Evolutionary conservation across 2,888 invertebrate species (phyloP).

Genomic region (Neria commutata): DNA sequence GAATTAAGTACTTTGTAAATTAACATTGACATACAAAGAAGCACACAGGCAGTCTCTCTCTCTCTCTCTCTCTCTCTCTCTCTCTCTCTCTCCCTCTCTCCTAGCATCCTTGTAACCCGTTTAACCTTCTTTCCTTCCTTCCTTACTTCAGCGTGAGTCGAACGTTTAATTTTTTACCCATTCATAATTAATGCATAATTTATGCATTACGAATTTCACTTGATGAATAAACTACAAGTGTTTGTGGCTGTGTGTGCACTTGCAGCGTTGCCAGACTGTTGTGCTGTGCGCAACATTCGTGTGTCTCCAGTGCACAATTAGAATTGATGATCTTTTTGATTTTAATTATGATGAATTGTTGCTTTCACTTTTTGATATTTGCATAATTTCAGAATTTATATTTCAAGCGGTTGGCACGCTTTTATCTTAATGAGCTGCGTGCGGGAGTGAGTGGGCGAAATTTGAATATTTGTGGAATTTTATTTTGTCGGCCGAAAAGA

Average conservation of each 20-base stretch:
- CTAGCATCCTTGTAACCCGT: no score
- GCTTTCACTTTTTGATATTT: not conserved
- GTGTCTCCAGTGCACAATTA: conserved; percentile 8
- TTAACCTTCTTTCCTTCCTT: not conserved
- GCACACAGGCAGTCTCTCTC: not conserved
- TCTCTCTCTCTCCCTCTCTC: no score
- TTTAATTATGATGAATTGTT: conserved; percentile 1
- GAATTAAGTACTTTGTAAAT: conserved; percentile 37
- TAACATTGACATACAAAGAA: no score
- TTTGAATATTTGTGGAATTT: no score
- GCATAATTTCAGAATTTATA: not conserved
- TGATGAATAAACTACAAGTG: not conserved
- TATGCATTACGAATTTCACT: conserved; percentile 9
- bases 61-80: not conserved
- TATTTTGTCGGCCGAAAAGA: no score
- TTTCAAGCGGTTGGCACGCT: conserved; percentile 4
- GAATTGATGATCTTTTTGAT: not conserved
- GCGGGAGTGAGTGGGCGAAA: no score
- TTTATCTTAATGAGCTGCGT: conserved; percentile 1
- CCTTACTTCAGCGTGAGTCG: not conserved
- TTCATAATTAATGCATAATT: conserved; percentile 11
- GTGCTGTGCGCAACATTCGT: not conserved
- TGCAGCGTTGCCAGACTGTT: conserved; percentile 1
- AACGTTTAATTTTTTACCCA: not conserved
- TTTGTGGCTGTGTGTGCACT: not conserved